Evolutionary conservation across 2,113 vertebrate genomes (phyloP).

Genomic region (Proteles cristata): DNA sequence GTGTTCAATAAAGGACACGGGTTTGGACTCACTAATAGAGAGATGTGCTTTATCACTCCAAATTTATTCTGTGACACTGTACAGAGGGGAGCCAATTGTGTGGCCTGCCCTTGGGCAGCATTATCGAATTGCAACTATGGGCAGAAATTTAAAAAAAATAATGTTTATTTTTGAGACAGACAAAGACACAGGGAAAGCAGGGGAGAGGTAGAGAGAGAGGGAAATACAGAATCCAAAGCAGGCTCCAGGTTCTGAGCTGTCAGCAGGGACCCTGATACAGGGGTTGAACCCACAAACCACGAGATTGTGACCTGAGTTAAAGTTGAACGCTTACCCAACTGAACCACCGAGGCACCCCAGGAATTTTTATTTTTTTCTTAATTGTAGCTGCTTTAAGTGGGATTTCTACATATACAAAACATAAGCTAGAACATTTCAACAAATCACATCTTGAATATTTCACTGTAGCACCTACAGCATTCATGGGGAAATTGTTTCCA

Average conservation of each 20-base stretch:
- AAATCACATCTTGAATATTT: slow-evolving; percentile 74
- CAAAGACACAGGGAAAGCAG: no score
- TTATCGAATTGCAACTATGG: slow-evolving; percentile 58
- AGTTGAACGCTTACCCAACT: no score
- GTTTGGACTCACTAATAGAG: slow-evolving; percentile 69
- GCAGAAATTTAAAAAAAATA: no score
- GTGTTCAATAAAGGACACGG: slow-evolving; percentile 76
- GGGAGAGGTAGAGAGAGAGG: no score
- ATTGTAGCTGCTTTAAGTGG: slow-evolving; percentile 26
- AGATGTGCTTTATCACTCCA: slow-evolving; percentile 72
- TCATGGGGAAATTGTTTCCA: slow-evolving; percentile 63
- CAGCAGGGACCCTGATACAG: no score
- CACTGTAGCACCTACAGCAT: slow-evolving; percentile 29
- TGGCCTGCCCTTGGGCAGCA: slow-evolving; percentile 60
- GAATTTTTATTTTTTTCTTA: background rate
- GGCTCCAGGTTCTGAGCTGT: no score
- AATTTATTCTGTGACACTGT: slow-evolving; percentile 71
- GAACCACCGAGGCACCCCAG: no score
- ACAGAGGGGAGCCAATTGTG: slow-evolving; percentile 55
- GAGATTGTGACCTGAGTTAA: no score
- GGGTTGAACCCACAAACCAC: no score
- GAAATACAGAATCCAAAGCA: no score
- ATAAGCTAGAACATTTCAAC: slow-evolving; percentile 62
- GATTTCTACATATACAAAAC: slow-evolving; percentile 66
- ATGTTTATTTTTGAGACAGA: no score